phyloP scores from a whole-genome alignment of 2,113 vertebrate species.

The Accipiter cooperii region DNA sequence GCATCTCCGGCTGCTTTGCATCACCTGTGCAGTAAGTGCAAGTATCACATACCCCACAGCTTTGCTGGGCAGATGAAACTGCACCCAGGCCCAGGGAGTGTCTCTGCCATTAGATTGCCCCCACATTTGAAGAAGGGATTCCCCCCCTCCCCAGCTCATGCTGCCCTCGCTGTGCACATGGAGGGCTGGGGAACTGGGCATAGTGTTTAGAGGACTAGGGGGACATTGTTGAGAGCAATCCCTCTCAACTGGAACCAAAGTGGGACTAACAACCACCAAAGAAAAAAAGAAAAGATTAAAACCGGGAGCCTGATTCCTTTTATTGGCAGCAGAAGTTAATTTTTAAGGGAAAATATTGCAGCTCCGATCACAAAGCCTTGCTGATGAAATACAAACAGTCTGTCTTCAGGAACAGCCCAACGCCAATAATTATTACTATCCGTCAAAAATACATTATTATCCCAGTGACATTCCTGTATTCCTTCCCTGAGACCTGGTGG shows the following conservation, averaged over 20 bases:
- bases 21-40: too few relatives aligned
- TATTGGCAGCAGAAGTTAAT: not conserved
- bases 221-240: not conserved
- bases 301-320: not conserved
- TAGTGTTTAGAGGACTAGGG: not conserved
- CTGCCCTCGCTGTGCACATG: fast-evolving
- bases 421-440: not conserved
- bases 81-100: not conserved
- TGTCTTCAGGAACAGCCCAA: not conserved
- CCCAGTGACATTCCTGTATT: not conserved
- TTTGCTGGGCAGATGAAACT: not conserved
- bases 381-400: not conserved
- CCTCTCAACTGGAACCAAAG: not conserved
- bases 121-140: not conserved
- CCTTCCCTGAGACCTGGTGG: not conserved
- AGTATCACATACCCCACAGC: too few relatives aligned
- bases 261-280: not conserved
- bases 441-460: not conserved
- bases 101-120: too few relatives aligned
- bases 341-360: not conserved
- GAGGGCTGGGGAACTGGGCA: not conserved
- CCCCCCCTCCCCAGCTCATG: fast-evolving
- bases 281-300: not conserved
- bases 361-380: not conserved
- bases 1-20: too few relatives aligned